Evolutionary conservation across 2,888 invertebrate genomes (phyloP), one percentile per base, ranked within the genome.

Genomic region (Tenthredo livida): DNA sequence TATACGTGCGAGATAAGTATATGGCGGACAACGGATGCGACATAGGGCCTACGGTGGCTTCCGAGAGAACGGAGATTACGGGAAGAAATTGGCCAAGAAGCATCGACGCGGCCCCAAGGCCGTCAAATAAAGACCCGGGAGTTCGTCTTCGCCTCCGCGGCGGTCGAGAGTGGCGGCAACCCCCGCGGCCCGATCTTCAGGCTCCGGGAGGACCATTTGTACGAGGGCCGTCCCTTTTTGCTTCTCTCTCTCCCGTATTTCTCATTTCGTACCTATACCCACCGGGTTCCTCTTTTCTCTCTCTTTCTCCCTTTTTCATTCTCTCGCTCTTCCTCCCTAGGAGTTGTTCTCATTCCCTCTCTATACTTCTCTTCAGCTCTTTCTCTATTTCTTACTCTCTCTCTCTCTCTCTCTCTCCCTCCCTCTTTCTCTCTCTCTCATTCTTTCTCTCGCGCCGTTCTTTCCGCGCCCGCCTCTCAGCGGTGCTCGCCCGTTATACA

Each of bases 181-280:
- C 83, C 83, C 83, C 83, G 83, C 83, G 83, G 47, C 83, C 83
- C 83, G 83, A 83, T 83, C 67, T 83, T 70, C 67, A 70, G 80
- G 84, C 84, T 78, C 84, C 85, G 87, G 87, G 86, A 87, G 87
- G 84, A 86, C 86, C 85, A 87, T 88, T 87, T 86, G 86, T 87
- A 85, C 86, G 85, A 84, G 84, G 87, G 80, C 75, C 85, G 86
- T 73, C 85, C 85, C 84, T 84, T 84, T 85, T 84, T 82, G 72
- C 54, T 84, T 75, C 80, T 65, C 40, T 65, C 73, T 61, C 43
- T 67, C 85, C 50, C 83, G 83, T 83, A 83, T 83, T 83, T 83
- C 83, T 83, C 83, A 83, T 83, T 83, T 43, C 83, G 83, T 83
- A 83, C 67, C 58, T 83, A 83, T 83, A 78, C 84, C 85, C 84